These are phyloP conservation scores for Ctenopoma kingsleyae DNA, from an alignment of 2,797 vertebrate species.

Conservation along the genomic window DNA sequence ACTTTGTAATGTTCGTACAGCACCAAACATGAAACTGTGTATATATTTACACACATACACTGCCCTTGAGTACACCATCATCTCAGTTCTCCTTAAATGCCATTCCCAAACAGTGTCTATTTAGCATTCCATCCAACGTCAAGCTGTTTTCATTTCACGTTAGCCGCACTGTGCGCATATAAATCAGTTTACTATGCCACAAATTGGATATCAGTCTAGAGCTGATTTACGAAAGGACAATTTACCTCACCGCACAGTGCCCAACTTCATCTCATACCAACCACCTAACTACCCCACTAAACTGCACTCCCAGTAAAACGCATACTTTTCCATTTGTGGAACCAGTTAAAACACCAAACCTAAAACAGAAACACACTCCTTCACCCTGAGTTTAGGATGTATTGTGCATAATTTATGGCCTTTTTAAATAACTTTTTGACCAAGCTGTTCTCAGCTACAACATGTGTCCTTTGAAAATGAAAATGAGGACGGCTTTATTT, in stretches of 20 bases:
- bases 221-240: slow-evolving; percentile 47
- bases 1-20: slow-evolving; percentile 8
- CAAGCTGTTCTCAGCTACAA: slow-evolving; percentile 49
- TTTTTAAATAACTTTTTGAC: slow-evolving; percentile 42
- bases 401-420: slow-evolving; percentile 5
- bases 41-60: slow-evolving; percentile 5
- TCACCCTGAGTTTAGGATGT: slow-evolving; percentile 8
- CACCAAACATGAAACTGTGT: slow-evolving; percentile 24
- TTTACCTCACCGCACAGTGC: slow-evolving; percentile 44
- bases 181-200: slow-evolving; percentile 61
- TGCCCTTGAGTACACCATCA: slow-evolving; percentile 38
- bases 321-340: slow-evolving; percentile 50
- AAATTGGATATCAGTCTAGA: slow-evolving; percentile 44
- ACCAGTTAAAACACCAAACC: slow-evolving; percentile 26
- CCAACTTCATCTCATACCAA: slow-evolving; percentile 19
- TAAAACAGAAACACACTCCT: slow-evolving; percentile 22
- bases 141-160: slow-evolving; percentile 50
- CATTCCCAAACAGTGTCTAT: slow-evolving; percentile 49
- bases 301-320: slow-evolving; percentile 39
- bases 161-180: slow-evolving; percentile 51
- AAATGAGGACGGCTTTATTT: slow-evolving; percentile 78
- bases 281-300: slow-evolving; percentile 33
- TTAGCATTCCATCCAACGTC: slow-evolving; percentile 48
- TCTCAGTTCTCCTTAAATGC: slow-evolving; percentile 48
- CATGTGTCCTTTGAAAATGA: slow-evolving; percentile 66